Conservation (phyloP, 2,797 vertebrate genomes). For the Falco novaeseelandiae region DNA sequence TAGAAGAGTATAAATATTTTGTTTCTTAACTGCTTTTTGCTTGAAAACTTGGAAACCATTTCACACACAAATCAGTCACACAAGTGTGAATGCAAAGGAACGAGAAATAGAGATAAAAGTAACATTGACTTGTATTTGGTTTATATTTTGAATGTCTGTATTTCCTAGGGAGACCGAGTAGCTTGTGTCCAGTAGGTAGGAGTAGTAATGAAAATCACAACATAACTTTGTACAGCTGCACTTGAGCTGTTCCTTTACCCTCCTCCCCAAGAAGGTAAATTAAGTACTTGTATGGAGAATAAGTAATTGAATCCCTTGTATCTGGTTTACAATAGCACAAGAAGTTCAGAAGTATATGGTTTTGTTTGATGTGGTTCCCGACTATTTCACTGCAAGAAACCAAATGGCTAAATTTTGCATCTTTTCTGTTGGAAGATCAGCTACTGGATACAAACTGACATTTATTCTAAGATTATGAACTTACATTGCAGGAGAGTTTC, state of each 20-base stretch:
- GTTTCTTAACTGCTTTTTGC: constrained; percentile 74
- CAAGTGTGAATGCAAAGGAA: constrained; percentile 46
- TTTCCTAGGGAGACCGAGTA: background rate
- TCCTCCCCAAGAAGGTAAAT: background rate
- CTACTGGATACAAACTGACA: background rate
- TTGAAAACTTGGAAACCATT: constrained; percentile 75
- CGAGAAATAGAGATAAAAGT: constrained; percentile 34
- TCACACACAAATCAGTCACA: constrained; percentile 61
- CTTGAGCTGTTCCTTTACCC: background rate
- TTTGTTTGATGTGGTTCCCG: background rate
- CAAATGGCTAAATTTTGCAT: constrained; percentile 25
- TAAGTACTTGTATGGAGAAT: background rate
- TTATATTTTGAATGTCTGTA: background rate
- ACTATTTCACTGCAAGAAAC: constrained; percentile 59
- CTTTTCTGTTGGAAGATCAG: constrained; percentile 37
- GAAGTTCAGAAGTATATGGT: constrained; percentile 12
- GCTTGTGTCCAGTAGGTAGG: background rate
- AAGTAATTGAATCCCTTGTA: background rate
- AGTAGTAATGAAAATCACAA: background rate
- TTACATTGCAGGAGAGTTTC: background rate
- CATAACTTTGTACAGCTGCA: background rate
- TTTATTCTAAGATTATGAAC: background rate
- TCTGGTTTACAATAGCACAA: constrained; percentile 6
- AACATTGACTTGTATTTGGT: constrained; percentile 5
- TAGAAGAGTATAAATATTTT: constrained; percentile 79